Conservation (phyloP, 2,113 vertebrate species). For the Struthidea cinerea region DNA sequence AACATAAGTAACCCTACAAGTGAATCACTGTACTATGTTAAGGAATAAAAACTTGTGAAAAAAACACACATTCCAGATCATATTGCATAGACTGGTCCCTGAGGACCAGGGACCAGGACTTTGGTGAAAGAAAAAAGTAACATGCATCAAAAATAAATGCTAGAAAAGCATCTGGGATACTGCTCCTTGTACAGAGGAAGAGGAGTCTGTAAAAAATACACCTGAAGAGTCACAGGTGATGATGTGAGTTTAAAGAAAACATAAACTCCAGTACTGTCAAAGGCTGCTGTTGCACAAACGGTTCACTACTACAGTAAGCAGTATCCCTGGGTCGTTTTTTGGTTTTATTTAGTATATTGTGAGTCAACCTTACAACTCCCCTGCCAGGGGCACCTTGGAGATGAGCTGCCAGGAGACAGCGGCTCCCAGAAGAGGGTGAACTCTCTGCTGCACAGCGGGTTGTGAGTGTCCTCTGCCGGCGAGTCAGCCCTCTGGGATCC, state of each 20-base stretch:
- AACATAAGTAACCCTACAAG: background rate
- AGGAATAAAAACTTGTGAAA: background rate
- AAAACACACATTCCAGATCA: fast-evolving
- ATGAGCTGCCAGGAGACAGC: background rate
- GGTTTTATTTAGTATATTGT: background rate
- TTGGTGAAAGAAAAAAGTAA: background rate
- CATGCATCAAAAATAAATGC: background rate
- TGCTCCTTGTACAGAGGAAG: background rate
- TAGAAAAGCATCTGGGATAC: background rate
- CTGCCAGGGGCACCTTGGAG: background rate
- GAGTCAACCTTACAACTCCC: background rate
- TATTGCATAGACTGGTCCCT: background rate
- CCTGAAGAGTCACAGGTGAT: background rate
- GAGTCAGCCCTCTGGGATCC: background rate
- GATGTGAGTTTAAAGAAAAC: background rate
- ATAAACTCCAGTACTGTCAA: background rate
- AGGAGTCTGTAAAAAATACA: background rate
- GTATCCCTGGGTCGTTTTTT: background rate
- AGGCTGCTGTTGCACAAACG: background rate
- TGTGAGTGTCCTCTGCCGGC: background rate
- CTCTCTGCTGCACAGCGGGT: fast-evolving
- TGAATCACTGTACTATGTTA: background rate
- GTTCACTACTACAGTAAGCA: background rate
- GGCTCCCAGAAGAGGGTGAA: background rate
- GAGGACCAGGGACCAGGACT: too few species aligned